phyloP scores from a whole-genome alignment of 2,888 invertebrate genomes.

The Aphodius sticticus region DNA sequence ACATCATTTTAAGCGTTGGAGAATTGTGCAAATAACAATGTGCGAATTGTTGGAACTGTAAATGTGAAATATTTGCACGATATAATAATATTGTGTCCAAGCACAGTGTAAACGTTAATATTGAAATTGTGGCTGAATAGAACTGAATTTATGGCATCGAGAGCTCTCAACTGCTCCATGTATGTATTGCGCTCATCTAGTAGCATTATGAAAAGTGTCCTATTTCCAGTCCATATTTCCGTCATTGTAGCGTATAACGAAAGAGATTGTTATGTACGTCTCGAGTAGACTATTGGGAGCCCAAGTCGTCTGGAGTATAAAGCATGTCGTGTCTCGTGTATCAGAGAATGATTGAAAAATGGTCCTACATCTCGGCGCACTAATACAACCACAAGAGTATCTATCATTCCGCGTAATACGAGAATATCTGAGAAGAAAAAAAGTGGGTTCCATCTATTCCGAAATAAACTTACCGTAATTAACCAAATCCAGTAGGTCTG shows the following conservation, averaged over 20 bases:
- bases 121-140: background rate
- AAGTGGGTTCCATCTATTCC: too few relatives aligned
- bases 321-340: background rate
- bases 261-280: background rate
- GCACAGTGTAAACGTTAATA: background rate
- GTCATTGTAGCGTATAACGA: background rate
- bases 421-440: too few relatives aligned
- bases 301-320: background rate
- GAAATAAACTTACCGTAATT: too few relatives aligned
- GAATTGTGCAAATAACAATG: too few relatives aligned
- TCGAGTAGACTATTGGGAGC: background rate
- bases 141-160: background rate
- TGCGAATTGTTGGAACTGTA: too few relatives aligned
- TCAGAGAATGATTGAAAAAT: background rate
- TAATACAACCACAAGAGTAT: too few relatives aligned
- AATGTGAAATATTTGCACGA: too few relatives aligned
- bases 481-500: too few relatives aligned
- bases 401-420: too few relatives aligned
- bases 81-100: too few relatives aligned
- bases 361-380: background rate
- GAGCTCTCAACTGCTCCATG: background rate
- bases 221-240: background rate
- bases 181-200: background rate
- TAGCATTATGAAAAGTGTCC: background rate
- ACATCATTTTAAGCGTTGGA: too few relatives aligned